These are phyloP conservation scores for Drosophila phalerata DNA, from an alignment of 2,888 invertebrate species.

Conservation along the genomic window DNA sequence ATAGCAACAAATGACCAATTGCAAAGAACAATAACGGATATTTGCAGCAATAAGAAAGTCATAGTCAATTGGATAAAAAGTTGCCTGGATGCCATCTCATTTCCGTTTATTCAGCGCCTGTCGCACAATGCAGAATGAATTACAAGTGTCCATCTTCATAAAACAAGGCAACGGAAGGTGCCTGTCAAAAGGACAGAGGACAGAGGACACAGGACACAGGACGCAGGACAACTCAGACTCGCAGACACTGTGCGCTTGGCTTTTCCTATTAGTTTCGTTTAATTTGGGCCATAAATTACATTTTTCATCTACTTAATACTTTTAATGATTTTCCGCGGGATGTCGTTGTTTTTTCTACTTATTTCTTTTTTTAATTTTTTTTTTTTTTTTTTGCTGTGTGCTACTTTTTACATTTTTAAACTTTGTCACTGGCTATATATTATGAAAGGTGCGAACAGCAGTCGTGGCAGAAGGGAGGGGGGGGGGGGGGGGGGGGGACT, in stretches of 20 bases:
- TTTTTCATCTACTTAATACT: constrained; percentile 80
- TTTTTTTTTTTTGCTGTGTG: background rate
- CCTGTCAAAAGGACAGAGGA: constrained; percentile 73
- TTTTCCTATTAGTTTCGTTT: constrained; percentile 80
- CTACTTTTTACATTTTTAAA: constrained; percentile 40
- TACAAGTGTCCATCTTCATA: constrained; percentile 81
- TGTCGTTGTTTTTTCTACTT: constrained; percentile 17
- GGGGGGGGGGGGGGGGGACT: background rate
- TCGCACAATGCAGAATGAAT: constrained; percentile 73
- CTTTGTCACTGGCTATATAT: constrained; percentile 53
- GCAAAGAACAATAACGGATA: background rate
- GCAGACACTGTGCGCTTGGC: constrained; percentile 53
- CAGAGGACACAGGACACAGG: constrained; percentile 26
- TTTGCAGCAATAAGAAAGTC: constrained; percentile 32
- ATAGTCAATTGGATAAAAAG: constrained; percentile 42
- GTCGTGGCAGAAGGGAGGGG: no score
- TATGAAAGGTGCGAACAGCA: constrained; percentile 6
- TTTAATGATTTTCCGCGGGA: constrained; percentile 72
- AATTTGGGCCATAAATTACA: constrained; percentile 79
- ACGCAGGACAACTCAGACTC: constrained; percentile 8
- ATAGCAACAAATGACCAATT: constrained; percentile 30
- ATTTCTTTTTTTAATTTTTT: background rate
- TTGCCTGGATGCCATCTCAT: constrained; percentile 70
- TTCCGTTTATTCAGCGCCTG: constrained; percentile 76
- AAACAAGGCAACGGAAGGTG: constrained; percentile 79